Evolutionary conservation across 2,797 vertebrate species (phyloP).

Genomic region (Rhadinocentrus ornatus): DNA sequence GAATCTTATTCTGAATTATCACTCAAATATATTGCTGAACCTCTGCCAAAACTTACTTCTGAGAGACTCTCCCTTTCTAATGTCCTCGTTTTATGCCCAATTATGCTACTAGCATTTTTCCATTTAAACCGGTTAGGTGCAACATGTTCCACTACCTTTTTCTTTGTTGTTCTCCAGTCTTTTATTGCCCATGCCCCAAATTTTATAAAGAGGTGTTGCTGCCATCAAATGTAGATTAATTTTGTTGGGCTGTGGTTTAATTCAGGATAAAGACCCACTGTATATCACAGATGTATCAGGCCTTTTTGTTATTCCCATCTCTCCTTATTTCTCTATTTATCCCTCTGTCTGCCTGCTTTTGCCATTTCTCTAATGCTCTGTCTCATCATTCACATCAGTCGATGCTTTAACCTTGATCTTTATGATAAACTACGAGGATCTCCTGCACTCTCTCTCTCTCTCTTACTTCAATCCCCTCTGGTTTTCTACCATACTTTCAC

Average conservation of each 20-base stretch:
- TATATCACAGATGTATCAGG: constrained; percentile 37
- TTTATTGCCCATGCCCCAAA: neutral
- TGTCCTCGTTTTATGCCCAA: too few relatives aligned
- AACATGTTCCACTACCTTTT: too few relatives aligned
- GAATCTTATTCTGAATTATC: too few relatives aligned
- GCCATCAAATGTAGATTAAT: neutral
- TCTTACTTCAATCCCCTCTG: constrained; percentile 63
- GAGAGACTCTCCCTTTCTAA: too few relatives aligned
- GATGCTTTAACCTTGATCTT: constrained; percentile 77
- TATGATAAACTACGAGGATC: constrained; percentile 65
- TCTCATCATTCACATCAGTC: constrained; percentile 70
- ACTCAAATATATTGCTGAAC: too few relatives aligned
- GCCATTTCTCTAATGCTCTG: constrained; percentile 61
- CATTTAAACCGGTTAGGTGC: too few relatives aligned
- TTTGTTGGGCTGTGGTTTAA: constrained; percentile 1
- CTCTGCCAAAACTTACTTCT: too few relatives aligned
- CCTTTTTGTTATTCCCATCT: constrained; percentile 43
- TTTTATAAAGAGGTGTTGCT: neutral
- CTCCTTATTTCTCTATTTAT: constrained; percentile 47
- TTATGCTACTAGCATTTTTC: too few relatives aligned
- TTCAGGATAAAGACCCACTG: constrained; percentile 9
- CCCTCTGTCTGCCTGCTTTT: constrained; percentile 27
- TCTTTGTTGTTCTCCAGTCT: neutral
- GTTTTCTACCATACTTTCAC: constrained; percentile 56
- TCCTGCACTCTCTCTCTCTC: constrained; percentile 48